Conservation (phyloP, 1,140 invertebrate genomes). For the Drosophila murphyi region DNA sequence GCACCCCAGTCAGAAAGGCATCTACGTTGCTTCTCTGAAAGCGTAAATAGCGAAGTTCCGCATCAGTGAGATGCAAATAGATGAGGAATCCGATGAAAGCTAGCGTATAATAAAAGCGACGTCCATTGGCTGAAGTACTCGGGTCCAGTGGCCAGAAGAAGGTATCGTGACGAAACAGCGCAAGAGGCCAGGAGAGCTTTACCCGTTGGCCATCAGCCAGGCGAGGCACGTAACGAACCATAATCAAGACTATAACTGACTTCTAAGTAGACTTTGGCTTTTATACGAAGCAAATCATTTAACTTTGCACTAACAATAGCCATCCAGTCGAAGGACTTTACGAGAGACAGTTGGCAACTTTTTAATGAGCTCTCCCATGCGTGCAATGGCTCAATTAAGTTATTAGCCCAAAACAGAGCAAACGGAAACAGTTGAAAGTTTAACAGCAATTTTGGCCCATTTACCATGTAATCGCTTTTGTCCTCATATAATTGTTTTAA, state of each 20-base stretch:
- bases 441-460: constrained; percentile 61
- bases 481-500: constrained; percentile 30
- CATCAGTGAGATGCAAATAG: constrained; percentile 67
- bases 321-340: neutral
- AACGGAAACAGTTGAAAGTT: constrained; percentile 59
- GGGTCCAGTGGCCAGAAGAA: constrained; percentile 74
- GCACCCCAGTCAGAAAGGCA: constrained; percentile 63
- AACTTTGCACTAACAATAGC: neutral
- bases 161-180: constrained; percentile 59
- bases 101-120: constrained; percentile 37
- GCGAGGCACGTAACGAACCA: constrained; percentile 70
- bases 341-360: constrained; percentile 59
- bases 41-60: constrained; percentile 68
- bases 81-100: constrained; percentile 37
- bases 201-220: constrained; percentile 60
- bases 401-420: constrained; percentile 54
- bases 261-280: constrained; percentile 1
- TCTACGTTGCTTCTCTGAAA: constrained; percentile 51
- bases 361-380: constrained; percentile 69
- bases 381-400: constrained; percentile 74
- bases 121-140: constrained; percentile 23
- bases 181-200: constrained; percentile 65
- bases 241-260: constrained; percentile 30
- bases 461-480: constrained; percentile 59
- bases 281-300: constrained; percentile 22